These are phyloP conservation scores for Anoura caudifer DNA, from an alignment of 2,113 vertebrate genomes.

Conservation along the genomic window DNA sequence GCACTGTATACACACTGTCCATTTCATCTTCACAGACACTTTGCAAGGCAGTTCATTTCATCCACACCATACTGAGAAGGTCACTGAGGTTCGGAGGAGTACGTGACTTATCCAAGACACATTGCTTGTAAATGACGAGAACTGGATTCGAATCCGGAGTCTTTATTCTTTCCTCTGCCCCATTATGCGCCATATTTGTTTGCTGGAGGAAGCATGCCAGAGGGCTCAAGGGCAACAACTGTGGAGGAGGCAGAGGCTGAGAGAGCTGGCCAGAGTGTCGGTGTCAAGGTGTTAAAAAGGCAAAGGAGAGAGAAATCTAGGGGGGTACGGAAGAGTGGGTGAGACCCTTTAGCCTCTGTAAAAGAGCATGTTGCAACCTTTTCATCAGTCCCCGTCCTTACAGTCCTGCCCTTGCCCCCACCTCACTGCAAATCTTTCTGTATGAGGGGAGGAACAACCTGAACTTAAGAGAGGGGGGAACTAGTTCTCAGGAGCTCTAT, in stretches of 20 bases:
- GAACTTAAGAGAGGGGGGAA: background rate
- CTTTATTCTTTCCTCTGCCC: slow-evolving; percentile 11
- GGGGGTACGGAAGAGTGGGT: background rate
- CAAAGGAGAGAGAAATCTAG: background rate
- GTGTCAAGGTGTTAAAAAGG: background rate
- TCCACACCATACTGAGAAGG: background rate
- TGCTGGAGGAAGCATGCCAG: background rate
- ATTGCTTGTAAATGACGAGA: background rate
- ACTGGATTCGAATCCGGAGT: background rate
- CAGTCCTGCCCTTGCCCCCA: background rate
- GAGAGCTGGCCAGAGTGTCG: background rate
- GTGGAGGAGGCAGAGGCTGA: background rate
- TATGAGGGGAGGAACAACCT: background rate
- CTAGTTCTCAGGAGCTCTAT: background rate
- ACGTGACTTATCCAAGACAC: background rate
- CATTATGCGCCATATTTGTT: background rate
- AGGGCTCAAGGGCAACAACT: background rate
- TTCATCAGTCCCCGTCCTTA: background rate
- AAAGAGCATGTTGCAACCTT: background rate
- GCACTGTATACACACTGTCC: background rate
- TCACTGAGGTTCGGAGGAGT: background rate
- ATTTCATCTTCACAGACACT: background rate
- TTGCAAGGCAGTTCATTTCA: background rate
- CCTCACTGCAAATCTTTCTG: background rate
- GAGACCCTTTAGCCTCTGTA: background rate